phyloP scores from a whole-genome alignment of 2,113 vertebrate species.

The Tupaia tana region DNA sequence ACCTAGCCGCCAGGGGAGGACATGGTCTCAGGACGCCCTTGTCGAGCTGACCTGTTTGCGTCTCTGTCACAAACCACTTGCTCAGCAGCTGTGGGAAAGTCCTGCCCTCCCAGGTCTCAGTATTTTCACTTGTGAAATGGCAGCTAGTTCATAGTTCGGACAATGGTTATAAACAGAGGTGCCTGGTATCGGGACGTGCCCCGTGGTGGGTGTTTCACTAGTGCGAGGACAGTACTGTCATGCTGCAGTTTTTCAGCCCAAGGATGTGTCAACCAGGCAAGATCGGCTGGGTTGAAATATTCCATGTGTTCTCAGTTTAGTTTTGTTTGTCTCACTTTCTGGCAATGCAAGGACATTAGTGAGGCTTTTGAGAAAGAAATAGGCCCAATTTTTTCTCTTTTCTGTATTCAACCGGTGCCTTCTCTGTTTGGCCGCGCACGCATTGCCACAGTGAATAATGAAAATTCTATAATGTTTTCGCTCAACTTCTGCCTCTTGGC shows the following conservation, averaged over 20 bases:
- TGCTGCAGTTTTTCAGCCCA: background rate
- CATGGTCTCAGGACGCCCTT: background rate
- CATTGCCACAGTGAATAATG: constrained; percentile 59
- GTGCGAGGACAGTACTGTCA: too few species aligned
- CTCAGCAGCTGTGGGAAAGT: background rate
- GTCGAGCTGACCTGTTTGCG: background rate
- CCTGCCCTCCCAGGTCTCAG: background rate
- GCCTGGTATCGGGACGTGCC: too few species aligned
- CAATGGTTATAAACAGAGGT: background rate
- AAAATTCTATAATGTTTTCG: constrained; percentile 71
- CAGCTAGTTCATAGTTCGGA: background rate
- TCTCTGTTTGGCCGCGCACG: constrained; percentile 58
- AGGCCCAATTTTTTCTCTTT: background rate
- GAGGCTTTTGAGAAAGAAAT: background rate
- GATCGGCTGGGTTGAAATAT: background rate
- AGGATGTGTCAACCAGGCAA: background rate
- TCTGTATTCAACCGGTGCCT: constrained; percentile 42
- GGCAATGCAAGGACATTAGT: constrained; percentile 25
- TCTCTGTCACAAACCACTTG: background rate
- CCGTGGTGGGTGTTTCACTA: background rate
- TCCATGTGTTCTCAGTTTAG: background rate
- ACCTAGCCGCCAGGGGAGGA: background rate
- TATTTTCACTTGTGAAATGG: background rate
- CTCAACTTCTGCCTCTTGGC: constrained; percentile 71
- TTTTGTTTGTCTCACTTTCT: constrained; percentile 32